phyloP scores from a whole-genome alignment of 1,140 invertebrate genomes.

The Sarcophaga peregrina region DNA sequence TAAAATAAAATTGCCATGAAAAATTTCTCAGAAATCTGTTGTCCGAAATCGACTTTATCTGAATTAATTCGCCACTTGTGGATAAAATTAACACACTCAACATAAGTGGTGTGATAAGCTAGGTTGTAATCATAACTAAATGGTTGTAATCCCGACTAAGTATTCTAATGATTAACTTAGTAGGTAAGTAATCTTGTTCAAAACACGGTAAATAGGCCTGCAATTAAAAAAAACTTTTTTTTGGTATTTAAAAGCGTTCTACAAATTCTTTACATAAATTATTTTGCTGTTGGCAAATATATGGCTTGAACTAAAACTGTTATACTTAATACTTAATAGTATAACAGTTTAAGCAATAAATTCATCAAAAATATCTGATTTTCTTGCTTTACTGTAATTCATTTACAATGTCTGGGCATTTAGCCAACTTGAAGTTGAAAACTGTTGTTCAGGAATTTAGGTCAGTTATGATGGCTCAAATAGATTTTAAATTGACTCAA shows the following conservation, averaged over 20 bases:
- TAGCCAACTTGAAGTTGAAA: not conserved
- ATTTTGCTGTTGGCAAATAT: not conserved
- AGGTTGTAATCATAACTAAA: too few species aligned
- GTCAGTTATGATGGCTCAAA: not conserved
- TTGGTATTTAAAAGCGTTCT: not conserved
- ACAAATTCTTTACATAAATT: not conserved
- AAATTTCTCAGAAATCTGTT: too few species aligned
- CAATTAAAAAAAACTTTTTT: not conserved
- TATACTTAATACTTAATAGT: not conserved
- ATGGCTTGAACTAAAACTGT: not conserved
- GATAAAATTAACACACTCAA: too few species aligned
- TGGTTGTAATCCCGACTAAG: too few species aligned
- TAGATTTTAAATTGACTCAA: not conserved
- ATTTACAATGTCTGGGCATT: not conserved
- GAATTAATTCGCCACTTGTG: too few species aligned
- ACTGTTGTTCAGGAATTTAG: not conserved
- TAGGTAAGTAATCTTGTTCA: too few species aligned
- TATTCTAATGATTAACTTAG: too few species aligned
- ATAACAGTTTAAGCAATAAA: not conserved
- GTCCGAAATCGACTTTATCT: too few species aligned
- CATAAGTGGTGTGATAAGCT: too few species aligned
- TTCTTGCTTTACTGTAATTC: too few species aligned
- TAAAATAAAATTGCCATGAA: too few species aligned
- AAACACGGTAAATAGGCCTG: too few species aligned
- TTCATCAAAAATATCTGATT: not conserved